Evolutionary conservation across 2,888 invertebrate genomes (phyloP), one percentile per base, ranked within the genome.

Genomic region (Amphipoea oculea): DNA sequence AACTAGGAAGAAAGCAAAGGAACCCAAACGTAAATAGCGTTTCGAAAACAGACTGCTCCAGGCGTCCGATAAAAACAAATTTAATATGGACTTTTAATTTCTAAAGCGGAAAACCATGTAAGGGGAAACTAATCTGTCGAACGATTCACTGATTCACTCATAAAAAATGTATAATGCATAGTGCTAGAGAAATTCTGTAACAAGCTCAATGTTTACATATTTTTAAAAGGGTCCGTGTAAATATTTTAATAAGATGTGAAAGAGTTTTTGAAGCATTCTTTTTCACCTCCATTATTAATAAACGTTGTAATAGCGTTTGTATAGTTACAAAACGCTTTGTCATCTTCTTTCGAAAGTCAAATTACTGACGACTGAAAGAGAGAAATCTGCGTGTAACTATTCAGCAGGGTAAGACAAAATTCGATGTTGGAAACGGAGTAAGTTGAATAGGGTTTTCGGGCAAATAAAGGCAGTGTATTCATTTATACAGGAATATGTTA

Each of bases 211-310:
- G 54, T 83, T 83, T 81, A 77, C 14, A 9, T 40, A 48, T 29
- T 60, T 76, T 42, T 73, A 65, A 78, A 78, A 73, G 69, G 84
- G 57, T 62, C 29, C 17, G 14, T 62, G 23, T 71, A 63, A 81
- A 81, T 70, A 63, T 83, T 82, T 68, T 51, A 9, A 40, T 23
- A 54, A 36, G 23, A n/a, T 20, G 20, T 80, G 40, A 23, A 63
- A 65, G 12, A 57, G 11, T 66, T 72, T 72, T 67, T 36, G 4
- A 81, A 81, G 23, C 29, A 57, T n/a, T 42, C 20, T 40, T 67
- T 20, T 17, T 48, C 20, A 36, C 14, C 12, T 12, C 4, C 48
- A 2, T 45, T 45, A 11, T 48, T 48, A 12, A 48, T 48, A 48
- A 48, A 48, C 12, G 12, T 48, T 48, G n/a, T 4, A 12, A 11